Conservation (phyloP, 2,888 invertebrate genomes). For the Margaritifera margaritifera region DNA sequence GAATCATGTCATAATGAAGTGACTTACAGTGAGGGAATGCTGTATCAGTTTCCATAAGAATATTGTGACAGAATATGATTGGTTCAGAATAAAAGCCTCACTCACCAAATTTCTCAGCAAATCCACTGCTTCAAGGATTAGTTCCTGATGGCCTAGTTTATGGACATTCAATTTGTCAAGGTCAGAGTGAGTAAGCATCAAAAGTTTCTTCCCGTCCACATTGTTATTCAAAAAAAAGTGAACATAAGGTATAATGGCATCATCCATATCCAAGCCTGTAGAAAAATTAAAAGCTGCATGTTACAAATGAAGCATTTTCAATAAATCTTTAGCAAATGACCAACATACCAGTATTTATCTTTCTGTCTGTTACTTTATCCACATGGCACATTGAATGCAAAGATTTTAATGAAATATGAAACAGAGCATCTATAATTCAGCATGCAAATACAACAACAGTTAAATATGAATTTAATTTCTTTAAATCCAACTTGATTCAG, state of each 20-base stretch:
- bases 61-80: background rate
- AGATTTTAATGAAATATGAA: no score
- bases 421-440: no score
- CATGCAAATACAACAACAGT: no score
- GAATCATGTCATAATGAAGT: background rate
- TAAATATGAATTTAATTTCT: no score
- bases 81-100: slow-evolving; percentile 6
- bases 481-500: no score
- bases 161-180: slow-evolving; percentile 88
- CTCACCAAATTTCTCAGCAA: slow-evolving; percentile 90
- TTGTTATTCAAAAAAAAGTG: slow-evolving; percentile 86
- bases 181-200: slow-evolving; percentile 90
- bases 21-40: background rate
- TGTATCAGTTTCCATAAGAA: background rate
- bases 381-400: no score
- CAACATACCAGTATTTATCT: no score
- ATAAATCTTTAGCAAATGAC: no score
- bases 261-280: slow-evolving; percentile 86
- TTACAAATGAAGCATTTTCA: background rate
- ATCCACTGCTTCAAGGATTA: slow-evolving; percentile 92
- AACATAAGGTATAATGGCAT: slow-evolving; percentile 85
- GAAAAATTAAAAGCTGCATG: background rate
- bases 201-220: slow-evolving; percentile 86
- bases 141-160: slow-evolving; percentile 93
- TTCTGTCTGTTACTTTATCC: no score